Evolutionary conservation across 2,888 invertebrate genomes (phyloP), one percentile per base, ranked within the genome.

Genomic region (Ophion ventricosus): DNA sequence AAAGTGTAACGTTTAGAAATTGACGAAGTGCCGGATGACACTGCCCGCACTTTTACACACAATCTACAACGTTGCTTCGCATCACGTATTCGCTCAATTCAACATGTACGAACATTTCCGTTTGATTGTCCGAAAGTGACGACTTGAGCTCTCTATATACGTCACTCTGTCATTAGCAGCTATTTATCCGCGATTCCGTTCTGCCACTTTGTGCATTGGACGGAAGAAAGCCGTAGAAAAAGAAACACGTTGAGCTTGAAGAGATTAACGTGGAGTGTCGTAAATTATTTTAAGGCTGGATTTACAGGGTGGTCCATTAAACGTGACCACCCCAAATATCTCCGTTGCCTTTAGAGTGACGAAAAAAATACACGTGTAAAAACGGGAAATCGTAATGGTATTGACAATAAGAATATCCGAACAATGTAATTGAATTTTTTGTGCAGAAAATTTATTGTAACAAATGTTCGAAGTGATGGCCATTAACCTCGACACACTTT

Each of bases 1-100:
- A 90, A 91, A 90, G 89, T 90, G 89, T 88, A 88, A 88, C 87
- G 86, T 88, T 90, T 88, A 88, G 88, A 88, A 89, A 89, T 89
- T 85, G 86, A 83, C 64, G 80, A 78, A 75, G 82, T 4, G 14
- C 78, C n/a, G n/a, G 79, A 74, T 75, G 77, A 74, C 56, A 78
- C 77, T 73, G 57, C 25, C 59, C 49, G 57, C 57, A 23, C n/a
- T 10, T 67, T 66, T 64, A 17, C 35, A 75, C n/a, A 35, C n/a
- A 1, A 20, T 17, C 43, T 17, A 23, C 14, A 25, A 49, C 23
- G 49, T 43, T 54, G 8, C 4, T 26, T 23, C 67, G 25, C 23
- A 0, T 23, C n/a, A 29, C 54, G 25, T 69, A 25, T 20, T 69
- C n/a, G 23, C 40, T 25, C 40, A 26, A 69, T 69, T 69, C 26